Evolutionary conservation across 1,140 invertebrate species (phyloP).

Genomic region (Bombus sibiricus): DNA sequence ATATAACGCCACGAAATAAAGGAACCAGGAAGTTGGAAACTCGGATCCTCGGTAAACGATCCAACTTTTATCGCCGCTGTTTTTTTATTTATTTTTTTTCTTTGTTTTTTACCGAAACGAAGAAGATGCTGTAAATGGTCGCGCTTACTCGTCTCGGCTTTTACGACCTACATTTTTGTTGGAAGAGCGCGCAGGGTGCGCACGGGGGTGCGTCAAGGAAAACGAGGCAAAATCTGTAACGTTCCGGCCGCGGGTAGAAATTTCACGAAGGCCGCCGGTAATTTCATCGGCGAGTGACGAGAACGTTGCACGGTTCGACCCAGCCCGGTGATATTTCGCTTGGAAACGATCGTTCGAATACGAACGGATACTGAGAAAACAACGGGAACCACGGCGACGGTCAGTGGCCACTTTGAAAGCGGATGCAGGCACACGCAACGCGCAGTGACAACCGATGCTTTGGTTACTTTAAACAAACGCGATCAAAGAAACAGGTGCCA

Average conservation of each 20-base stretch:
- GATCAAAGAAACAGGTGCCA: conserved; percentile 48
- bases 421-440: conserved; percentile 45
- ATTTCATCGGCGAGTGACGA: conserved; percentile 26
- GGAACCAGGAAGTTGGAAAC: background rate
- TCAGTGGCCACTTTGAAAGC: conserved; percentile 66
- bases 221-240: background rate
- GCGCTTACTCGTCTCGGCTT: background rate
- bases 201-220: background rate
- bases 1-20: background rate
- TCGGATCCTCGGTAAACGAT: background rate
- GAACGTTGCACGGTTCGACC: conserved; percentile 4
- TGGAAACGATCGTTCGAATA: conserved; percentile 30
- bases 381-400: conserved; percentile 40
- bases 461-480: conserved; percentile 59
- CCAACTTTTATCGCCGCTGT: background rate
- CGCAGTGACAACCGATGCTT: conserved; percentile 58
- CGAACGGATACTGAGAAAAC: conserved; percentile 65
- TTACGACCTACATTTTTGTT: background rate
- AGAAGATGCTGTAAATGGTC: conserved; percentile 3
- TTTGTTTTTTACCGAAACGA: background rate
- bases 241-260: background rate
- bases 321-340: conserved; percentile 49
- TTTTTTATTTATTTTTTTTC: no score
- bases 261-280: background rate
- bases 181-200: background rate